Percentiles rank a stretch among this genome's conserved stretches.
phyloP scores from a whole-genome alignment of 2,113 vertebrate genomes.

The Corythornis vintsioides region DNA sequence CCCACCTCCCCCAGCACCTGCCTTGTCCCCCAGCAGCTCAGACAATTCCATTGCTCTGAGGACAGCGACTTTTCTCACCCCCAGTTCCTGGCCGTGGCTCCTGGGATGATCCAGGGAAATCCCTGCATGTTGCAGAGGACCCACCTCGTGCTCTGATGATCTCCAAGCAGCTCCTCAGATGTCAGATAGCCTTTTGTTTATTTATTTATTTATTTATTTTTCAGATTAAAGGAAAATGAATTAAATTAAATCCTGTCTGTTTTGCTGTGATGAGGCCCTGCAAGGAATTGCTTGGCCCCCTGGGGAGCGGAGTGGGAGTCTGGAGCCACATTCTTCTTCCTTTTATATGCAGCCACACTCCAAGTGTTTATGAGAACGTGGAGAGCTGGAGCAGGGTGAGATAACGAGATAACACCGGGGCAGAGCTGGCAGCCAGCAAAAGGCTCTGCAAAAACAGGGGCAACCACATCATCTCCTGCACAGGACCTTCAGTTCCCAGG shows the following conservation, averaged over 20 bases:
- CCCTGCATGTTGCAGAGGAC: not conserved
- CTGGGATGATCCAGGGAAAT: not conserved
- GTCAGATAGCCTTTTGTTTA: not conserved
- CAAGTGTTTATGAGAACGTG: not conserved
- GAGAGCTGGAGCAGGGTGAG: not conserved
- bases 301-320: fast-evolving
- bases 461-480: not conserved
- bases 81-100: not conserved
- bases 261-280: not conserved
- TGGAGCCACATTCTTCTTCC: not conserved
- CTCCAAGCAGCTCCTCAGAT: not conserved
- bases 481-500: not conserved
- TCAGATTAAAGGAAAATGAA: not conserved
- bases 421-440: not conserved
- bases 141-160: not conserved
- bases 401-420: fast-evolving
- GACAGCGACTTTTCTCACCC: not conserved
- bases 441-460: not conserved
- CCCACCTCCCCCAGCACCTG: not conserved
- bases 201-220: too few relatives aligned
- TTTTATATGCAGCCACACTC: not conserved
- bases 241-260: not conserved
- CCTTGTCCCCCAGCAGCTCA: not conserved
- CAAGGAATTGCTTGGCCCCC: not conserved
- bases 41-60: not conserved